These are phyloP conservation scores for Megalops cyprinoides DNA, from an alignment of 2,797 vertebrate species.

Conservation along the genomic window DNA sequence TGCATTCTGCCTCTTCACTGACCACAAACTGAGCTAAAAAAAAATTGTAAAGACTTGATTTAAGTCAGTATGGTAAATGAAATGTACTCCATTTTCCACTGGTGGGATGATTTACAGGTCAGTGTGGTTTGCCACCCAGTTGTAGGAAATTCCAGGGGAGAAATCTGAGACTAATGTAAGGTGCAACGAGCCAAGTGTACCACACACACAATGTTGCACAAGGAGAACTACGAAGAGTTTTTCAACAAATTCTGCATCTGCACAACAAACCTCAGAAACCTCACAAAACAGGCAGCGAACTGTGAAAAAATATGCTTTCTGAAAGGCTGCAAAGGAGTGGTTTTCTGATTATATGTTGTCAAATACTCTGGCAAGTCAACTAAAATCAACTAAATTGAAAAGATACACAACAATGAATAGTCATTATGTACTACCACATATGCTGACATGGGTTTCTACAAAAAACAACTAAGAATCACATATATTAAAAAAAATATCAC, in stretches of 20 bases:
- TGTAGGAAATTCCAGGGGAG: conserved; percentile 2
- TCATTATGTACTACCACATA: too few species aligned
- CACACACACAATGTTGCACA: neutral
- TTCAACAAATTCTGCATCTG: neutral
- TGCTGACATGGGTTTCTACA: too few species aligned
- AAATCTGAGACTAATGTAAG: neutral
- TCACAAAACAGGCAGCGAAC: neutral
- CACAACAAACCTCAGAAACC: neutral
- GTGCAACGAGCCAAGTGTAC: neutral
- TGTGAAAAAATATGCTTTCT: neutral
- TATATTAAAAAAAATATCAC: too few species aligned
- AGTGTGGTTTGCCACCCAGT: conserved; percentile 9
- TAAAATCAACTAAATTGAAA: neutral
- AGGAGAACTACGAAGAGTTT: neutral
- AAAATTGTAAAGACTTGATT: neutral
- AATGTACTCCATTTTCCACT: neutral
- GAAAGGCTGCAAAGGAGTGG: neutral
- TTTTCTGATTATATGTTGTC: neutral
- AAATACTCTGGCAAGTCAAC: neutral
- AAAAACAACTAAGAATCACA: too few species aligned
- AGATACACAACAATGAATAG: neutral
- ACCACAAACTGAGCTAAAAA: neutral
- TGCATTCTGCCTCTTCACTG: neutral
- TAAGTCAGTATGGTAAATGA: neutral
- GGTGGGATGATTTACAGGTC: neutral